A percentile compares a stretch with the other conserved stretches of the same genome.
These are phyloP conservation scores for Coregonus sp. DNA, from an alignment of 2,797 vertebrate species.

Conservation along the genomic window DNA sequence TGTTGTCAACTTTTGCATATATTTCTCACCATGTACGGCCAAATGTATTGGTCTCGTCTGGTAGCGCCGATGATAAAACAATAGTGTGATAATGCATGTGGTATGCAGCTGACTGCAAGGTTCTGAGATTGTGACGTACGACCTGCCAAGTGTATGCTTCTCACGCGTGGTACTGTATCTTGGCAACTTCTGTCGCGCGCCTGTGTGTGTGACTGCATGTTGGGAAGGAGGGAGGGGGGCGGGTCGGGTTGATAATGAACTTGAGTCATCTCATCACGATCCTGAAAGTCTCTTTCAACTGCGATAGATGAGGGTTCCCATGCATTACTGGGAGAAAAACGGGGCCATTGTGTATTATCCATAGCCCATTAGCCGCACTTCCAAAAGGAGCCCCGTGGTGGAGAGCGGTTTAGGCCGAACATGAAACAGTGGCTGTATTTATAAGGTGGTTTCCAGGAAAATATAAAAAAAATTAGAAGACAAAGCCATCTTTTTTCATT, in stretches of 20 bases:
- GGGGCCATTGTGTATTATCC: constrained; percentile 58
- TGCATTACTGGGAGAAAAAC: constrained; percentile 56
- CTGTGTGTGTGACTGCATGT: not conserved
- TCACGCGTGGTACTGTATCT: constrained; percentile 54
- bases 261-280: constrained; percentile 73
- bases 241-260: constrained; percentile 68
- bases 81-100: constrained; percentile 56
- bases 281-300: constrained; percentile 68
- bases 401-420: constrained; percentile 18
- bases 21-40: constrained; percentile 23
- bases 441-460: constrained; percentile 34
- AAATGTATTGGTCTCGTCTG: constrained; percentile 46
- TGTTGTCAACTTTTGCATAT: constrained; percentile 14
- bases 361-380: constrained; percentile 49
- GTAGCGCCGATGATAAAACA: constrained; percentile 59
- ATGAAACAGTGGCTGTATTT: constrained; percentile 27
- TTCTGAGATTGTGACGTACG: constrained; percentile 55
- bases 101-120: constrained; percentile 56
- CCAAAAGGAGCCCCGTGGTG: constrained; percentile 40
- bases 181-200: constrained; percentile 30
- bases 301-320: constrained; percentile 69
- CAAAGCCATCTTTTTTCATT: not conserved
- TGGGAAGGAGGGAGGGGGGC: constrained; percentile 26
- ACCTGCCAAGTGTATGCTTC: constrained; percentile 68
- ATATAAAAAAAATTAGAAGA: constrained; percentile 15